Evolutionary conservation across 2,113 vertebrate species (phyloP), one percentile per base, ranked within the genome.

Genomic region (Gallinago undulata): DNA sequence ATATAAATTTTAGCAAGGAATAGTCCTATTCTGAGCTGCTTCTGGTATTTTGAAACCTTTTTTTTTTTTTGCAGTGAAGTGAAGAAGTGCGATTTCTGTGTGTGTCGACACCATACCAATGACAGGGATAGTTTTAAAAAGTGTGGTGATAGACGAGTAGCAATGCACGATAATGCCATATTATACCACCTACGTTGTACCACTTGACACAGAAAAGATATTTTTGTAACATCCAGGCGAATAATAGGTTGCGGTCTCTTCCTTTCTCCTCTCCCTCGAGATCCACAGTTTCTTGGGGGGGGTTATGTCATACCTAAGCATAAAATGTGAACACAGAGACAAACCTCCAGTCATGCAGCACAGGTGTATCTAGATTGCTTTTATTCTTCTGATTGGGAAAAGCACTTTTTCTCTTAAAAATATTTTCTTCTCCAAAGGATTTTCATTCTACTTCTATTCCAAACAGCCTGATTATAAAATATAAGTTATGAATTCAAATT

Each of bases 91-190:
- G 75, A 50, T 80, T 72, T 41, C 28, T 81, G 81, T 73, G 11
- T 85, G n/a, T 93, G 31, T 90, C 79, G 87, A 87, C 72, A 93
- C 92, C 41, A 51, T 87, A 69, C 57, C 84, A 95, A 75, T 88
- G 85, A 67, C 87, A 94, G 87, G 87, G 28, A 43, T 51, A 90
- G 41, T 87, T 97, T 93, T 79, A 53, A 89, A 31, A 95, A 87
- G 48, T 60, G 62, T 89, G 74, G 60, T 75, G 87, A 95, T 84
- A 94, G 90, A 96, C 24, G 2, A 93, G 89, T 70, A 95, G 79
- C 55, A 63, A 87, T 76, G 60, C 59, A 93, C 25, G 48, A 80
- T 95, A 92, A 93, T 87, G 69, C 57, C 57, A 87, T 82, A 87
- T 92, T 95, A 94, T 96, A 93, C 95, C 90, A 94, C 81, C 89